Evolutionary conservation across 2,888 invertebrate species (phyloP).

Genomic region (Spodoptera exigua): DNA sequence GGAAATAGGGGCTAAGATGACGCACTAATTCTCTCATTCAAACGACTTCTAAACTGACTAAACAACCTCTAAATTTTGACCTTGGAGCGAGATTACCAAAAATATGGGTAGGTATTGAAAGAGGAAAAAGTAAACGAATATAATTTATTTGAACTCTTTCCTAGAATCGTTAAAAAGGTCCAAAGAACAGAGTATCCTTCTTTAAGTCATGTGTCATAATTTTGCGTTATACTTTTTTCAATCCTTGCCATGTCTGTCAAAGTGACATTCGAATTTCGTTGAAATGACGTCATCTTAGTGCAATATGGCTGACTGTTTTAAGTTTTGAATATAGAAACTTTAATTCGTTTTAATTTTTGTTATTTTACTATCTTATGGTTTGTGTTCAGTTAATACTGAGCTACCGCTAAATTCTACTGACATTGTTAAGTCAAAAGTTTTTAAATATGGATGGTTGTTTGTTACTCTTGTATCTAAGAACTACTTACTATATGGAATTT

Average conservation of each 20-base stretch:
- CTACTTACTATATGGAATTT: too few relatives aligned
- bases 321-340: conserved; percentile 26
- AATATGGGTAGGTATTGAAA: conserved; percentile 42
- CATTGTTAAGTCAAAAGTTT: too few relatives aligned
- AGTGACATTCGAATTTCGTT: conserved; percentile 52
- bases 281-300: conserved; percentile 44
- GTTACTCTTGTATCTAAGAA: too few relatives aligned
- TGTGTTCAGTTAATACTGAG: too few relatives aligned
- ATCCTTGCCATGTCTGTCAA: conserved; percentile 48
- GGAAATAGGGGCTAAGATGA: neutral
- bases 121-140: conserved; percentile 54
- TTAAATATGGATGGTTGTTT: too few relatives aligned
- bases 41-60: conserved; percentile 7
- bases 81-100: conserved; percentile 39
- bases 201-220: conserved; percentile 54
- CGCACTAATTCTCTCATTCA: conserved; percentile 1
- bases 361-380: too few relatives aligned
- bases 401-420: too few relatives aligned
- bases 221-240: conserved; percentile 43
- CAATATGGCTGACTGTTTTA: conserved; percentile 22
- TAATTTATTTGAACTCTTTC: conserved; percentile 43
- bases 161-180: conserved; percentile 39
- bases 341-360: neutral
- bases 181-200: conserved; percentile 34
- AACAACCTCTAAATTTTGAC: conserved; percentile 29